Base-by-base conservation (phyloP, 2,797 vertebrate species). In the Crocodylus rhombifer region DNA sequence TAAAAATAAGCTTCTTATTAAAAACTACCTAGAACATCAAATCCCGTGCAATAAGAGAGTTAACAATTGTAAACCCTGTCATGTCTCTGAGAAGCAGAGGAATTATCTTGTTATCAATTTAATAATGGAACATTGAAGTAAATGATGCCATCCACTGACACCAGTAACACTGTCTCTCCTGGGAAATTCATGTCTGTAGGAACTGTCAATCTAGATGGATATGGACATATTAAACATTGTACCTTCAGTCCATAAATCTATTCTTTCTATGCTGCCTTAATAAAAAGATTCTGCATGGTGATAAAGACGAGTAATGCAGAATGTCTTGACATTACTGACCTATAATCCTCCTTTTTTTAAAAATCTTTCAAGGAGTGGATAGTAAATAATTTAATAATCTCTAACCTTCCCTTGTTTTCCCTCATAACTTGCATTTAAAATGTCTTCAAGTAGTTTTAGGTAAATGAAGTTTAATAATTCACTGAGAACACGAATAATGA, bases 91-190 rank as follows among this genome's bases (percentile, higher is more conserved):
- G 98, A 98, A 98, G 98, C 98, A 97, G 95, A 97, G 97, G 98
- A 98, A 98, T 97, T 98, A 99, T 98, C 98, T 99, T 98, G 98
- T 99, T 99, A 99, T 98, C 98, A 98, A 98, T 98, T 98, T 98
- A 98, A 98, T 98, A 98, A 98, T 97, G 97, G 98, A 98, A 97
- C 98, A 97, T 82, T 97, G 96, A 98, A 98, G 98, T 98, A 98
- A 98, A 98, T 98, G 98, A 98, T 98, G 97, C 97, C 97, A 98
- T 98, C 98, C 98, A 97, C 97, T 98, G 98, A 98, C 98, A 98
- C 97, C 96, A 97, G 98, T 97, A 98, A 99, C 97, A 97, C 98
- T 95, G 89, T 57, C 93, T 98, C 98, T 98, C 99, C 98, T 98
- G 99, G 98, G 99, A 99, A 98, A 99, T 99, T 98, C 98, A 98